Base-by-base conservation (phyloP, 2,113 vertebrate genomes). In the Carlito syrichta region DNA sequence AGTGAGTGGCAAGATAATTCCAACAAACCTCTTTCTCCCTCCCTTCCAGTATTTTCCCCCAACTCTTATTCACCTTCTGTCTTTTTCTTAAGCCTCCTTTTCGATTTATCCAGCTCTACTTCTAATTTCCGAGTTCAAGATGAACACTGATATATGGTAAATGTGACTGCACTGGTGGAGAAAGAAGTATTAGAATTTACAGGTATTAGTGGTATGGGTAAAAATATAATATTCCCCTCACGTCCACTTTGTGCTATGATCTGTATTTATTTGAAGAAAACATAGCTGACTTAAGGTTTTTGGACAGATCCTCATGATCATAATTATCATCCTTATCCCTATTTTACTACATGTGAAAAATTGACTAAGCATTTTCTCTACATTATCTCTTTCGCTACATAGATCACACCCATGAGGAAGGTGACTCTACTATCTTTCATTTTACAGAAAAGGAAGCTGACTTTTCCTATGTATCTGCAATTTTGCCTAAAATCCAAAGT, bases 21-120 rank as follows among this genome's bases (percentile, higher is more conserved):
- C 27, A 54, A 22, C 30, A 50, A 60, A 66, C 11, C 5, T 20
- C 23, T 32, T 48, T 74, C 60, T 79, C 16, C 27, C 74, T 19
- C 38, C 40, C 43, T 69, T 58, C 56, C 19, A 50, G 5, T 6
- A 11, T 32, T 54, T 74, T 22, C 6, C 25, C 3, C 66, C 11
- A 20, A 22, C 12, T 86, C 58, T 74, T 68, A 71, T 63, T 79
- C 11, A 25, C 50, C n/a, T 81, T 48, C 14, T 38, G n/a, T n/a
- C n/a, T n/a, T n/a, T 48, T 38, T 91, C 25, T 38, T 82, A n/a
- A n/a, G 7, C 93, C 35, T 86, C 5, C 9, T 89, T 66, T 96
- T 79, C 30, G 38, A 35, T 79, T 62, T 38, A 6, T 78, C 6
- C 30, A 35, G 52, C 58, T 94, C 48, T 35, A 27, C 14, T 40